Evolutionary conservation across 2,113 vertebrate species (phyloP).

Genomic region (Dinomys branickii): DNA sequence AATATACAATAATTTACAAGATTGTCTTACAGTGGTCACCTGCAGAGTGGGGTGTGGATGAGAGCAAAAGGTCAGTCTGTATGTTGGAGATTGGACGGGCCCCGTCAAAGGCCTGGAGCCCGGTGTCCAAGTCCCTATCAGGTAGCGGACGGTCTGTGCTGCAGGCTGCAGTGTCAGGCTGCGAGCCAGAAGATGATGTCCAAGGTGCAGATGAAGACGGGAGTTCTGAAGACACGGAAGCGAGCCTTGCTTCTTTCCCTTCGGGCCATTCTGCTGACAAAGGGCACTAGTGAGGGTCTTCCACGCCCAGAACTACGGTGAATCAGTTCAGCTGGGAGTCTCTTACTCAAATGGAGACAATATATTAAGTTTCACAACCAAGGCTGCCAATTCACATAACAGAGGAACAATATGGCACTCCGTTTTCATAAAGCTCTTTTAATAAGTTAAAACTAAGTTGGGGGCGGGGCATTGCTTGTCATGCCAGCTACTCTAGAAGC

Average conservation of each 20-base stretch:
- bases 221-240: background rate
- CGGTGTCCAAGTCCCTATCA: background rate
- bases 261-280: background rate
- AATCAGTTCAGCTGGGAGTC: background rate
- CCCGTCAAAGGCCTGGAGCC: background rate
- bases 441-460: background rate
- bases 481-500: background rate
- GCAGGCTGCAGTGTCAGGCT: background rate
- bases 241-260: background rate
- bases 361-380: background rate
- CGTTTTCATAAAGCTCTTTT: background rate
- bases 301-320: background rate
- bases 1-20: background rate
- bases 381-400: background rate
- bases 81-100: background rate
- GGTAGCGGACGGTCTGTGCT: background rate
- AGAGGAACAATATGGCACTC: background rate
- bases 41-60: background rate
- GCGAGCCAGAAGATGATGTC: too few relatives aligned
- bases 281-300: fast-evolving
- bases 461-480: too few relatives aligned
- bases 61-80: too few relatives aligned
- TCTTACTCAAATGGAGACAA: background rate
- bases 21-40: background rate
- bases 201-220: background rate